Base-by-base conservation (phyloP, 2,888 invertebrate genomes). In the Nasonia oneida region DNA sequence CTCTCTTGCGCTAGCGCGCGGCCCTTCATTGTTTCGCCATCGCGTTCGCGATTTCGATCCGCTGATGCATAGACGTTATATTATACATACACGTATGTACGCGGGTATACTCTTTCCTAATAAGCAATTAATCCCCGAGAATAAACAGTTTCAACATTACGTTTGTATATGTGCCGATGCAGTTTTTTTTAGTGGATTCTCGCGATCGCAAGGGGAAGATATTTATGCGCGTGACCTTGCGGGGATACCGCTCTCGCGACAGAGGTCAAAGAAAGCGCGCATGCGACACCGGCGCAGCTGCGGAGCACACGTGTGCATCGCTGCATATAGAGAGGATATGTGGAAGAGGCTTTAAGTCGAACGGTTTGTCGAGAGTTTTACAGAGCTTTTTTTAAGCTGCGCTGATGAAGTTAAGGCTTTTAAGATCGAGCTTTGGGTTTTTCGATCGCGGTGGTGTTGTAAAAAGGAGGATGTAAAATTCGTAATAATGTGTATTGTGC, bases 141-240 rank as follows among this genome's bases (percentile, higher is more conserved):
- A 10, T 18, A 1, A 53, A 23, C 42, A 47, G 42, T 77, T 83
- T 71, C 57, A 42, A 70, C 77, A 57, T 70, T 39, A 39, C 64
- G 33, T 12, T 23, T 33, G 50, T 78, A 50, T 79, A n/a, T 67
- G 47, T 70, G 70, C 47, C 29, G 70, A 33, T 10, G 80, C 57
- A 53, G 71, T 50, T 39, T 53, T 39, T 29, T 81, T 81, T n/a
- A 57, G 71, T n/a, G 57, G 3, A 37, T 70, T 50, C 70, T 50
- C 50, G 33, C 50, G 33, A 47, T 29, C 39, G 8, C 4, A 14
- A 15, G 73, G 18, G 12, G 67, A 15, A 12, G 12, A 70, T 29
- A 84, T 84, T 84, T 84, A 84, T 75, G 74, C 53, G 53, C 84
- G 33, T 70, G 75, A 84, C 84, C 84, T 84, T 84, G 80, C n/a